phyloP scores from a whole-genome alignment of 2,797 vertebrate genomes.

The Rhinatrema bivittatum region DNA sequence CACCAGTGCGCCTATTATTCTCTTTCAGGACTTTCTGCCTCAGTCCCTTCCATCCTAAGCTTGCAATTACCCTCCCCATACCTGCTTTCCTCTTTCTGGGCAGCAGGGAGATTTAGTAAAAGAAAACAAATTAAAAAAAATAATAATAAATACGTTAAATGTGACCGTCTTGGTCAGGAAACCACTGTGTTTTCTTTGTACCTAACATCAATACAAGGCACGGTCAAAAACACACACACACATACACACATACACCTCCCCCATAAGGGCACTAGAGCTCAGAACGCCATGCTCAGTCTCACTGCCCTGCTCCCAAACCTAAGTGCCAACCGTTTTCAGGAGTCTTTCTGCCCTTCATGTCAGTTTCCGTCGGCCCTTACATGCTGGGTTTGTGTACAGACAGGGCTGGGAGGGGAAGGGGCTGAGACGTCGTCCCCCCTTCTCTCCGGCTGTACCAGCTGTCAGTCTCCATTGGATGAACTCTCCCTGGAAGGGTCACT shows the following conservation, averaged over 20 bases:
- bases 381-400: conserved; percentile 28
- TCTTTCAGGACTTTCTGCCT: conserved; percentile 10
- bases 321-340: conserved; percentile 38
- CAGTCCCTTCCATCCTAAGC: neutral
- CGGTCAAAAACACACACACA: conserved; percentile 42
- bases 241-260: too few relatives aligned
- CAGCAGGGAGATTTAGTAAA: conserved; percentile 38
- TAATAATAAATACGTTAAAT: conserved; percentile 47
- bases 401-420: too few relatives aligned
- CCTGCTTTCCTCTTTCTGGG: conserved; percentile 20
- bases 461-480: conserved; percentile 8
- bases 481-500: conserved; percentile 54
- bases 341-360: too few relatives aligned
- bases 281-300: conserved; percentile 16
- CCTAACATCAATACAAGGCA: conserved; percentile 47
- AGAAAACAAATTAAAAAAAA: too few relatives aligned
- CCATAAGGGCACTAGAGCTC: conserved; percentile 31
- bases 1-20: neutral
- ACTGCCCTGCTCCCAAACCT: conserved; percentile 5
- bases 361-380: conserved; percentile 30
- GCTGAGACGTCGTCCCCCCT: conserved; percentile 16
- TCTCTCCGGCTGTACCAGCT: conserved; percentile 8
- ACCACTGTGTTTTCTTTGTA: conserved; percentile 49
- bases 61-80: neutral
- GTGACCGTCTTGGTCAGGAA: conserved; percentile 38